Evolutionary conservation across 2,113 vertebrate species (phyloP), one percentile per base, ranked within the genome.

Genomic region (Mormoops blainvillei): DNA sequence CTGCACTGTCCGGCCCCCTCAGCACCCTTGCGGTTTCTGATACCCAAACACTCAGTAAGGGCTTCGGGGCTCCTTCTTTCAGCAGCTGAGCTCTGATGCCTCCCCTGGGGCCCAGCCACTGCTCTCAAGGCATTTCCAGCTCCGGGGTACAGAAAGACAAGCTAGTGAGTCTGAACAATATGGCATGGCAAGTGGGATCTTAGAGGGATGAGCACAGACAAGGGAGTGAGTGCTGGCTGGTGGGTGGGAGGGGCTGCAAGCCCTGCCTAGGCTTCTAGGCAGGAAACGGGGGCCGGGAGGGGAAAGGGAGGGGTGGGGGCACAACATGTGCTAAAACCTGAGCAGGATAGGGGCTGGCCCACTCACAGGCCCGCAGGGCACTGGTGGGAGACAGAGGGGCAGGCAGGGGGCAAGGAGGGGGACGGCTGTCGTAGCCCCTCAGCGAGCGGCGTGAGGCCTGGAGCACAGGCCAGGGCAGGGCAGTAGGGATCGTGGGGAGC

Each of bases 111-210:
- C 20, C 36, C 80, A 4, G 12, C 20, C 18, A 18, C 50, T 58
- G 56, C 14, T 61, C 31, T 58, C 0, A 2, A 45, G 67, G 48
- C 9, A 6, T 52, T 20, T 41, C 36, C 81, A 56, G 63, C 36
- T n/a, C 20, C 58, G 18, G 38, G 67, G 12, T 52, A 41, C 67
- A 54, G 82, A 26, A 38, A 15, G 56, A 38, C 28, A 18, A 77
- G 58, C 20, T 6, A 31, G 10, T 6, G 22, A 22, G 28, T 56
- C 52, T 80, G 41, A 38, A 52, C 0, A 2, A 2, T 14, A 7
- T 1, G 18, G 13, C 14, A 0, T 0, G 6, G 28, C 38, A 19
- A 15, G 36, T 50, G 54, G 19, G 28, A 22, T 15, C 41, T 36
- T 74, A 11, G 9, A 61, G 31, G 71, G 7, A 68, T 8, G 18